These are phyloP conservation scores for Lipophrys pholis DNA, from an alignment of 2,113 vertebrate genomes.

Conservation along the genomic window DNA sequence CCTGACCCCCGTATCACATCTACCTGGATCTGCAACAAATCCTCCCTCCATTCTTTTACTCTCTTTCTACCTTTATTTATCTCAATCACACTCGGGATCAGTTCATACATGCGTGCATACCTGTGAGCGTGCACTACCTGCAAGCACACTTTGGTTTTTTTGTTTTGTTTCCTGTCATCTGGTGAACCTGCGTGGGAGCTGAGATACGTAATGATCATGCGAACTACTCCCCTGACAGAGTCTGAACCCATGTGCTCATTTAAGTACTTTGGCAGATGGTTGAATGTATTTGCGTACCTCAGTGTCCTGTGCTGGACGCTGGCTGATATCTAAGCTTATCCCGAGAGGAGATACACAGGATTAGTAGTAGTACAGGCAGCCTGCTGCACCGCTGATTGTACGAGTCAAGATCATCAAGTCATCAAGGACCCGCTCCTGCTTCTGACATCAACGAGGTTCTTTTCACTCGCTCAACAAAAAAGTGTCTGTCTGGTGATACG, in stretches of 20 bases:
- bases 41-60: slow-evolving; percentile 21
- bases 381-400: no score
- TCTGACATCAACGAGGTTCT: no score
- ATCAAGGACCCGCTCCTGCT: no score
- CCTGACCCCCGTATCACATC: slow-evolving; percentile 67
- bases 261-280: slow-evolving; percentile 58
- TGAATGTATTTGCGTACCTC: slow-evolving; percentile 48
- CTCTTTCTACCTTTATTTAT: neutral
- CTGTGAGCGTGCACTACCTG: slow-evolving; percentile 21
- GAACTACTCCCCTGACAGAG: slow-evolving; percentile 48
- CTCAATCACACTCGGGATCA: neutral
- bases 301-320: slow-evolving; percentile 46
- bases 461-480: no score
- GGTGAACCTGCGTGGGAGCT: slow-evolving; percentile 26
- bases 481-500: no score
- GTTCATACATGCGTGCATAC: neutral
- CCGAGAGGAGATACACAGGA: slow-evolving; percentile 41
- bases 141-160: neutral
- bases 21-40: slow-evolving; percentile 45
- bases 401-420: no score
- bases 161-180: neutral
- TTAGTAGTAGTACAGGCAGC: slow-evolving; percentile 21
- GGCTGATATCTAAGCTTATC: slow-evolving; percentile 45
- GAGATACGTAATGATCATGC: slow-evolving; percentile 26
- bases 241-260: slow-evolving; percentile 40